Percentiles rank a stretch among this genome's conserved stretches.
Conservation (phyloP, 2,888 invertebrate species). For the Trilocha varians region DNA sequence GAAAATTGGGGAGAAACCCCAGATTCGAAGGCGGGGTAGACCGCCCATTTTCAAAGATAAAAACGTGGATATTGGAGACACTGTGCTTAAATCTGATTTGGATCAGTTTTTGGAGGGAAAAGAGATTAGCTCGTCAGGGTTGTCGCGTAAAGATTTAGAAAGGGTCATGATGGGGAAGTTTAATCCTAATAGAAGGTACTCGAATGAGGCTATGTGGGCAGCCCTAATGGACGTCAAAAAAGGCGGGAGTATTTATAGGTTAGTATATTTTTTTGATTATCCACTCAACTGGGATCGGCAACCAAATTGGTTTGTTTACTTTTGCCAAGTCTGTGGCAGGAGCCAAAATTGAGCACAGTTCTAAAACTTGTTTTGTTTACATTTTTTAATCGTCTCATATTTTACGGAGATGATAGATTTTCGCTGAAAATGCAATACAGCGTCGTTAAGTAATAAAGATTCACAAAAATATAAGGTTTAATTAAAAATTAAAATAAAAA, state of each 20-base stretch:
- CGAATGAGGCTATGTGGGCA: constrained; percentile 71
- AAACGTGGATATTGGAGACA: constrained; percentile 59
- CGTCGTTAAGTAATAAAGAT: too few species aligned
- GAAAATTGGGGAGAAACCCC: constrained; percentile 44
- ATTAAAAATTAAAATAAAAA: too few species aligned
- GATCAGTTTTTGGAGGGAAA: constrained; percentile 68
- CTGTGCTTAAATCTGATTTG: constrained; percentile 60
- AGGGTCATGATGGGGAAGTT: constrained; percentile 70
- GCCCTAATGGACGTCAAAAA: constrained; percentile 74
- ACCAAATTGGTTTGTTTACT: too few species aligned
- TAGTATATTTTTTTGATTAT: constrained; percentile 12
- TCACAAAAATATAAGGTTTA: too few species aligned
- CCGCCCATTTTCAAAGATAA: constrained; percentile 63
- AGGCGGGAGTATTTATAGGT: constrained; percentile 75
- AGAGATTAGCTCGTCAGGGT: constrained; percentile 63
- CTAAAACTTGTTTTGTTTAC: too few species aligned
- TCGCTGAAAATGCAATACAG: too few species aligned
- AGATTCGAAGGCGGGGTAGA: constrained; percentile 45
- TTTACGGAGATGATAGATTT: too few species aligned
- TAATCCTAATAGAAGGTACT: constrained; percentile 64
- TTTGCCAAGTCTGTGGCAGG: too few species aligned
- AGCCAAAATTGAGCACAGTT: too few species aligned
- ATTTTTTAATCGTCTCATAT: too few species aligned
- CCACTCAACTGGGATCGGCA: too few species aligned
- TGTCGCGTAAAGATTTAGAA: constrained; percentile 63